phyloP scores from a whole-genome alignment of 2,113 vertebrate species.

The Pelusios castaneus region DNA sequence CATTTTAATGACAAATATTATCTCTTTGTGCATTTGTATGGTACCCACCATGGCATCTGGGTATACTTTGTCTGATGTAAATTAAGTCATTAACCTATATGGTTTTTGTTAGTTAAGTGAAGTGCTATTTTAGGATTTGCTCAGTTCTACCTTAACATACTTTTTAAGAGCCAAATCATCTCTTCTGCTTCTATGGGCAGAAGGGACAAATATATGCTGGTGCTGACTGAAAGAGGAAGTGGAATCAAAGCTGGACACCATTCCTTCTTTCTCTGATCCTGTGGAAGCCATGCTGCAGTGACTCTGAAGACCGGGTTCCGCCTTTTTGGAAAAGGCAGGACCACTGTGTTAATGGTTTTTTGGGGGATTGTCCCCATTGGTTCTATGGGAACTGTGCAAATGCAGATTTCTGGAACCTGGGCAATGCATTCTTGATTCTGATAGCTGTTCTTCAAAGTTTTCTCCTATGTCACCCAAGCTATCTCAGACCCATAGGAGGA shows the following conservation, averaged over 20 bases:
- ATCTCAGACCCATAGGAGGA: background rate
- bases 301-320: background rate
- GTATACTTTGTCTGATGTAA: background rate
- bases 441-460: background rate
- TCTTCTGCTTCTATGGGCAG: background rate
- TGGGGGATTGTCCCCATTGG: background rate
- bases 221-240: background rate
- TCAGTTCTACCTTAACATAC: background rate
- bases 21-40: background rate
- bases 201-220: background rate
- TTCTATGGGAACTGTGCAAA: background rate
- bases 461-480: background rate
- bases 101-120: background rate
- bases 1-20: background rate
- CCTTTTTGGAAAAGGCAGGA: background rate
- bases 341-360: background rate
- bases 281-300: background rate
- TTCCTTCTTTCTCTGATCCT: background rate
- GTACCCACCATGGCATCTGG: background rate
- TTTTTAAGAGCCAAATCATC: background rate
- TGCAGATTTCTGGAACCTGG: background rate
- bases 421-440: background rate
- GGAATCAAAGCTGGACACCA: background rate
- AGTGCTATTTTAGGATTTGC: background rate
- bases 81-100: background rate